Evolutionary conservation across 2,113 vertebrate species (phyloP).

Genomic region (Haliaeetus leucogaster): DNA sequence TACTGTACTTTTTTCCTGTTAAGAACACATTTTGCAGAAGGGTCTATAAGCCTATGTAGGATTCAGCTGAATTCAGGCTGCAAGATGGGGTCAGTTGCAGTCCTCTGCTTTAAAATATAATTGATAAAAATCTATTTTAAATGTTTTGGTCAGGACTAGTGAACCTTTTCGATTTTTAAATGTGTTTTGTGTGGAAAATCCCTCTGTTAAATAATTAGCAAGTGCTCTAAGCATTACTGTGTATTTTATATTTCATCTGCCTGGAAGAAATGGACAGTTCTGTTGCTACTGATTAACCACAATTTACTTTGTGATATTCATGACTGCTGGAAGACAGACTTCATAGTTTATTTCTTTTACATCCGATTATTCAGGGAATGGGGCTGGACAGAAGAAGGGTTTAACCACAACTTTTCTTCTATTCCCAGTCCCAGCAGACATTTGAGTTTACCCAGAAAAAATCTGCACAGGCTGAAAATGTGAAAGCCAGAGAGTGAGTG

Average conservation of each 20-base stretch:
- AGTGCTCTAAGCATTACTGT: neutral
- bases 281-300: neutral
- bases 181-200: neutral
- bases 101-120: neutral
- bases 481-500: neutral
- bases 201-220: constrained; percentile 27
- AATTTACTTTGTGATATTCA: neutral
- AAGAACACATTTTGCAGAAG: neutral
- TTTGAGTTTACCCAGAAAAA: neutral
- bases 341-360: constrained; percentile 2
- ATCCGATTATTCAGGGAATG: neutral
- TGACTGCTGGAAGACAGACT: neutral
- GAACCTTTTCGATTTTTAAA: constrained; percentile 14
- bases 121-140: neutral
- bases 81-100: neutral
- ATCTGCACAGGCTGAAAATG: neutral
- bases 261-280: neutral
- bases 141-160: neutral
- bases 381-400: neutral
- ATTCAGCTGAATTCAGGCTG: neutral
- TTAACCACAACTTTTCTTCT: neutral
- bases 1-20: neutral
- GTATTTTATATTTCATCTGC: neutral
- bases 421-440: neutral
- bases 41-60: neutral